Base-by-base conservation (phyloP, 2,888 invertebrate genomes). In the Erannis defoliaria region DNA sequence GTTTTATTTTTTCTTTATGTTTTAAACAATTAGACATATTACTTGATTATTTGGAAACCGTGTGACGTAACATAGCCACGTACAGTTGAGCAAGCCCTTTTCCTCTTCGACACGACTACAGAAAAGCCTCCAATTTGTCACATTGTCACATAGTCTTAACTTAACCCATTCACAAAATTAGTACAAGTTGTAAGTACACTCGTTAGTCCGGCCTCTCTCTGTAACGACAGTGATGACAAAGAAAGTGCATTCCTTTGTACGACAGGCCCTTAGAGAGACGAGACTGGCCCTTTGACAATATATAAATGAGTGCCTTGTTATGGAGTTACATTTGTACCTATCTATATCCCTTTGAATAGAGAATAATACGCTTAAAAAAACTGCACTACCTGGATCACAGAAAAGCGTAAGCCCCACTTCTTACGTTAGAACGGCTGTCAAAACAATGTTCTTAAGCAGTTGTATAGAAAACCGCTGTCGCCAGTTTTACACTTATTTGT, bases 191-290 rank as follows among this genome's bases (percentile, higher is more conserved):
- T 37, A 37, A 18, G 21, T 21, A 21, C 21, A 5, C 9, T 33
- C 48, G 57, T 67, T 64, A 62, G 62, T 60, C 54, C 53, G 48
- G 57, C 26, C 64, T 60, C 43, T 67, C 62, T 55, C 62, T 55
- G 19, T n/a, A 16, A 48, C 48, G 26, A 16, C 16, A 48, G 18
- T 10, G n/a, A 51, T 31, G 31, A 16, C 18, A 29, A 18, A 29
- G 29, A 40, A 19, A 48, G 31, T 48, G 31, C 19, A 9, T 33
- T 19, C 6, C 19, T 45, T 45, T 45, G 16, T 18, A 48, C 10
- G 31, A 45, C 16, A 6, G 19, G n/a, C 46, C 46, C 19, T 48
- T 33, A 29, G 46, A 31, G 29, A 31, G 31, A 46, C 31, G 29
- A 46, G 46, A 12, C 46, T n/a, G 1, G 46, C 18, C 29, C 18